Evolutionary conservation across 1,140 invertebrate genomes (phyloP), one percentile per base, ranked within the genome.

Genomic region (Ceratina australensis): DNA sequence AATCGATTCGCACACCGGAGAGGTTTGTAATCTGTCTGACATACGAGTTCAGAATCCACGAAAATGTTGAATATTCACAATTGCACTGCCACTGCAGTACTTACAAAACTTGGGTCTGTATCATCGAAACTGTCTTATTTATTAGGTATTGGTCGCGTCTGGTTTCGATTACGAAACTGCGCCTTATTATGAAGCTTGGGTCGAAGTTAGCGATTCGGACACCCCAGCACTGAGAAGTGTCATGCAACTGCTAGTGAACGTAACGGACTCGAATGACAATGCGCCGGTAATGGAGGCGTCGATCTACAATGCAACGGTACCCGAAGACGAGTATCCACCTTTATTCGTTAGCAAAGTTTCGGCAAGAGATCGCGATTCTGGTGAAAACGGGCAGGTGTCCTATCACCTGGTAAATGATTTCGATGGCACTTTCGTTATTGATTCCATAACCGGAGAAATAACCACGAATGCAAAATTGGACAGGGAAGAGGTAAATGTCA

Each of bases 201-300:
- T 99, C 64, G 97, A 98, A 93, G 98, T 98, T 0, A 93, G 94
- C 67, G 97, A 98, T 91, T 95, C 95, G 0, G 97, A 97, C 87
- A 94, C 94, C 61, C 97, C 97, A 7, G 94, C 96, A 0, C 89
- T 98, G 20, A 93, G 96, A 72, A 96, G 95, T 65, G 96, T 96
- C 16, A 93, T 95, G 75, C 94, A 96, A 84, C 89, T 99, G 7
- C 93, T 95, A 57, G 95, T 99, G 24, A 97, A 97, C 88, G 96
- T 99, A 0, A 96, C 96, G 0, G 98, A 99, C 90, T 95, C 95
- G 8, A 99, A 99, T 90, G 98, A 99, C 87, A 98, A 98, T 92
- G 90, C 95, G 0, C 98, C 98, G 1, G 91, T 96, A 0, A 97
- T 98, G 89, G 95, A 96, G 83, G 94, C 94, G 50, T 89, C 93